phyloP scores from a whole-genome alignment of 2,888 invertebrate genomes.

The Teleogryllus oceanicus region DNA sequence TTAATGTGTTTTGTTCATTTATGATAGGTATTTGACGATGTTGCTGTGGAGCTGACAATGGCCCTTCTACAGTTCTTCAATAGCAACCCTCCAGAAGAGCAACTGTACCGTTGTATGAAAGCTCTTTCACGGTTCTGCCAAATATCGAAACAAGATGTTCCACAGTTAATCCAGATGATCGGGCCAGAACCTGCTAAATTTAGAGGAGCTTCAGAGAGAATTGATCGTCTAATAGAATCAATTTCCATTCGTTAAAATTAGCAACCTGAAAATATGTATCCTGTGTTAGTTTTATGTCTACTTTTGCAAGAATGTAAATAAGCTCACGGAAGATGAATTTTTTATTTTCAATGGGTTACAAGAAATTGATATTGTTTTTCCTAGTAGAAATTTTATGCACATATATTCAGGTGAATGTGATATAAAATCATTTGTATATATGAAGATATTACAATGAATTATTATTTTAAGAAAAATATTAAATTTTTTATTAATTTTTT shows the following conservation, averaged over 20 bases:
- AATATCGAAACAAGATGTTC: constrained; percentile 78
- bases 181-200: constrained; percentile 82
- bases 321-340: not conserved
- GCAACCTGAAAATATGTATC: not conserved
- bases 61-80: constrained; percentile 86
- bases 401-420: too few relatives aligned
- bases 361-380: not conserved
- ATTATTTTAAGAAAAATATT: too few relatives aligned
- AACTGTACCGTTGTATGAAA: constrained; percentile 72
- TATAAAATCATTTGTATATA: too few relatives aligned
- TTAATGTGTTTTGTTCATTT: not conserved
- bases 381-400: too few relatives aligned
- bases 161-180: constrained; percentile 84
- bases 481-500: too few relatives aligned
- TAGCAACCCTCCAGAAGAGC: constrained; percentile 73
- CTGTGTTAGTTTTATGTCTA: constrained; percentile 4
- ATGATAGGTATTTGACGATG: constrained; percentile 84
- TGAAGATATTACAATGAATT: too few relatives aligned
- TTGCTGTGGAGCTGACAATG: constrained; percentile 87
- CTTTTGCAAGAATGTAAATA: not conserved
- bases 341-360: not conserved
- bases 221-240: constrained; percentile 76
- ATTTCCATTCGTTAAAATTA: constrained; percentile 48
- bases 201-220: constrained; percentile 72
- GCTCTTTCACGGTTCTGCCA: constrained; percentile 71